These are phyloP conservation scores for Sylvilagus floridanus DNA, from an alignment of 2,797 vertebrate genomes.

Conservation along the genomic window DNA sequence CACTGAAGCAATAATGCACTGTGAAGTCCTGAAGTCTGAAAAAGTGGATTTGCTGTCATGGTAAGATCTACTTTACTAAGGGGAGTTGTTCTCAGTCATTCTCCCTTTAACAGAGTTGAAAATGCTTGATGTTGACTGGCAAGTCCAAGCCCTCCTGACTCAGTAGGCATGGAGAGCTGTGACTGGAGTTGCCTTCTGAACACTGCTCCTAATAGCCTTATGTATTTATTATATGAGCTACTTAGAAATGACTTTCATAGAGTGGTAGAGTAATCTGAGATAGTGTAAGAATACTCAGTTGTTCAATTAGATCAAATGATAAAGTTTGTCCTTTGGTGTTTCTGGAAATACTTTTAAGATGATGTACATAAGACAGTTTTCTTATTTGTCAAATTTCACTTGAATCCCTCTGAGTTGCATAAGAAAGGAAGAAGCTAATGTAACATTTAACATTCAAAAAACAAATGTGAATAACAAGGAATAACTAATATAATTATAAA, in stretches of 20 bases:
- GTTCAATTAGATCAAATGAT: not conserved
- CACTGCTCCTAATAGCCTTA: not conserved
- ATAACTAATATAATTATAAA: not conserved
- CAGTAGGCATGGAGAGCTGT: not conserved
- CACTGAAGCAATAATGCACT: not conserved
- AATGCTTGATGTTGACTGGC: conserved; percentile 24
- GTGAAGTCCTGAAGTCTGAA: not conserved
- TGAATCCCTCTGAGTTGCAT: not conserved
- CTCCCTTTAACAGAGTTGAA: not conserved
- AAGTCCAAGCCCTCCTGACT: conserved; percentile 13
- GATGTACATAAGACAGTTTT: not conserved
- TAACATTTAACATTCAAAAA: not conserved
- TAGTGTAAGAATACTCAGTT: not conserved
- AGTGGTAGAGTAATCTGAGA: not conserved
- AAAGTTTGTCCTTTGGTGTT: not conserved
- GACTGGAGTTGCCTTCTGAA: not conserved
- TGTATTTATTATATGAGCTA: not conserved
- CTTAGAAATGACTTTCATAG: not conserved
- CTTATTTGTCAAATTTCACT: not conserved
- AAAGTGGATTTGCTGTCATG: not conserved
- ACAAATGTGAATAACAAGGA: not conserved
- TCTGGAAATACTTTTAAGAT: not conserved
- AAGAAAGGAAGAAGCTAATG: not conserved
- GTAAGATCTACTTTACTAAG: not conserved
- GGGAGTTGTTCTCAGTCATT: not conserved